Percentiles rank a stretch among this genome's conserved stretches.
These are phyloP conservation scores for Morelia viridis DNA, from an alignment of 2,797 vertebrate species.

Conservation along the genomic window DNA sequence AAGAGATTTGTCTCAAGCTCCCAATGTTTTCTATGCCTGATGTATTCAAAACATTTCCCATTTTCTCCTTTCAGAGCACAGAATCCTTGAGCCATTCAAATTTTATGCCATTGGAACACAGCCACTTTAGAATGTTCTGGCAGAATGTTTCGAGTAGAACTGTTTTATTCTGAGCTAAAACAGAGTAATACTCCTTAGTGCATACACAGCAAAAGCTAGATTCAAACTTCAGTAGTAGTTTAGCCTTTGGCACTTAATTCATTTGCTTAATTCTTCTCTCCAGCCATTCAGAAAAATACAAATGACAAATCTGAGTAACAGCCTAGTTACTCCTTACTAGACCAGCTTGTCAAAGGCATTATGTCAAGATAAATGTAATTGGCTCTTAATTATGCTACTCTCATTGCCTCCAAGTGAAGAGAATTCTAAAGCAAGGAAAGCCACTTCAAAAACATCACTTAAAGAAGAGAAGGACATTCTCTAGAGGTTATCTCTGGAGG, in stretches of 20 bases:
- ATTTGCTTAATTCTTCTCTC: background rate
- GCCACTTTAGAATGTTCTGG: background rate
- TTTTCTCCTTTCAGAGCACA: background rate
- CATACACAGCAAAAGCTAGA: background rate
- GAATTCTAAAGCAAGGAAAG: background rate
- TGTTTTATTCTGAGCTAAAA: background rate
- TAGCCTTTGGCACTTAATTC: background rate
- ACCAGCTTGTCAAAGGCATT: background rate
- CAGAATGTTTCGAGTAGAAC: background rate
- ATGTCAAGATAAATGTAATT: background rate
- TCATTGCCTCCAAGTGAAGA: background rate
- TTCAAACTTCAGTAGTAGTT: background rate
- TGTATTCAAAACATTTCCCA: background rate
- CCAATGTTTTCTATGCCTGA: background rate
- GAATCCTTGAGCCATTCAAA: background rate
- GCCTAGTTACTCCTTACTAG: background rate
- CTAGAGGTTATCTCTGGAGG: background rate
- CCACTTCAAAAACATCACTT: constrained; percentile 4
- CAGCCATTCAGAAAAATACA: background rate
- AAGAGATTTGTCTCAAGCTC: background rate
- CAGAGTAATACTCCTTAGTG: too few relatives aligned
- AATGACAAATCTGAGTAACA: background rate
- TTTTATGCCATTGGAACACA: background rate
- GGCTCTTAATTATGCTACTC: background rate
- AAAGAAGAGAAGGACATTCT: background rate